Base-by-base conservation (phyloP, 1,140 invertebrate genomes). In the Drosophila saltans region DNA sequence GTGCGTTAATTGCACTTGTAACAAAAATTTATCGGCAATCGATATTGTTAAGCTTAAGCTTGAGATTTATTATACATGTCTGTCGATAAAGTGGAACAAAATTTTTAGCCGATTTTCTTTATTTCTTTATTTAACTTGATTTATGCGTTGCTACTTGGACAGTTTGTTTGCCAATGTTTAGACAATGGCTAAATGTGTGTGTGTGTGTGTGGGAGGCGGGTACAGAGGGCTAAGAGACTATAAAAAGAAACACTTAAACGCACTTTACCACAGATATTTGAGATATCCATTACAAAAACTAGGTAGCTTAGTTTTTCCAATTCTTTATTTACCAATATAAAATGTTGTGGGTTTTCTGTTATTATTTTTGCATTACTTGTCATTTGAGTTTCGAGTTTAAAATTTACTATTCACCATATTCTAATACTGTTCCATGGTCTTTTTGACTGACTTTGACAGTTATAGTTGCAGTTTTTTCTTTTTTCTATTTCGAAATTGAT, bases 1-100 rank as follows among this genome's bases (percentile, higher is more conserved):
- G 69, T 88, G 83, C 83, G 84, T 88, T 88, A 88, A 88, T 88
- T 88, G 84, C 82, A 69, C 74, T 75, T 78, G 74, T 84, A 52
- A 2, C 78, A 33, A 36, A 41, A 30, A 16, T 21, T n/a, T 3
- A n/a, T 65, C 10, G 33, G 26, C 43, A 68, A 75, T 60, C 60
- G n/a, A 69, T 69, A 76, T 59, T 28, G 66, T 8, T 24, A 1
- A n/a, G 57, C 33, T 52, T 59, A 8, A 69, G 24, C 66, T 10
- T 0, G 21, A 77, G 74, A 77, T 77, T 77, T 77, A 77, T 77
- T 77, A 76, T 43, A 48, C 56, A 26, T 21, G 56, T 56, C 48
- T 63, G 71, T 79, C 82, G 67, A 48, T 89, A 89, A 52, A 84
- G 69, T 89, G 78, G 85, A 89, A 84, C 84, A 79, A 28, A 69